Evolutionary conservation across 2,113 vertebrate species (phyloP), one percentile per base, ranked within the genome.

Genomic region (Calyptomena viridis): DNA sequence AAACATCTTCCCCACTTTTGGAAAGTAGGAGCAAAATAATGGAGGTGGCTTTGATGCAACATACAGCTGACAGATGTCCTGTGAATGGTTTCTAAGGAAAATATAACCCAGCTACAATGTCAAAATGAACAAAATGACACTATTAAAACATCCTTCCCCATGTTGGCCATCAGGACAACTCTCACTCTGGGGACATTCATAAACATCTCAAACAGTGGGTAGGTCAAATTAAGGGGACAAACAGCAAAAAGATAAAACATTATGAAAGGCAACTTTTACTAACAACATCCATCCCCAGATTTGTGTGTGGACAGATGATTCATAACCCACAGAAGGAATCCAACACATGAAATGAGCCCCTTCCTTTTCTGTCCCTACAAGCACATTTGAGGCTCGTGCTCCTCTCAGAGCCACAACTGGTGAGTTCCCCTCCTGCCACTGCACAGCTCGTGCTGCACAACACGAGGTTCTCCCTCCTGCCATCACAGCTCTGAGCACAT

Each of bases 41-140:
- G 82, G 90, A 93, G 82, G 92, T 94, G 90, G 93, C n/a, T 96
- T 93, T 92, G 95, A 96, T 95, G 93, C 74, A 91, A 91, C 62
- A 66, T 75, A 66, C 81, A 96, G 90, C 79, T 90, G 90, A 93
- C 94, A 95, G 91, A 89, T 91, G 88, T 94, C 93, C 55, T 88
- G 92, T 89, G 75, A 96, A 93, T 86, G 79, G 85, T 88, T 95
- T 86, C 93, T 73, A 91, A 90, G 73, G 85, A 88, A 97, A 94
- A 90, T 60, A 83, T 5, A 96, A 67, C 68, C 68, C 62, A 90
- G 76, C 50, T 66, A 74, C 52, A 59, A 78, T 25, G 46, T 69
- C 81, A 79, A 67, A 87, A 81, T 39, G 67, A 86, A 87, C 69
- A 58, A 62, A 60, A 11, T 67, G 56, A 94, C 60, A 60, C 89